phyloP scores from a whole-genome alignment of 1,140 invertebrate genomes.

The Ganaspis sp. region DNA sequence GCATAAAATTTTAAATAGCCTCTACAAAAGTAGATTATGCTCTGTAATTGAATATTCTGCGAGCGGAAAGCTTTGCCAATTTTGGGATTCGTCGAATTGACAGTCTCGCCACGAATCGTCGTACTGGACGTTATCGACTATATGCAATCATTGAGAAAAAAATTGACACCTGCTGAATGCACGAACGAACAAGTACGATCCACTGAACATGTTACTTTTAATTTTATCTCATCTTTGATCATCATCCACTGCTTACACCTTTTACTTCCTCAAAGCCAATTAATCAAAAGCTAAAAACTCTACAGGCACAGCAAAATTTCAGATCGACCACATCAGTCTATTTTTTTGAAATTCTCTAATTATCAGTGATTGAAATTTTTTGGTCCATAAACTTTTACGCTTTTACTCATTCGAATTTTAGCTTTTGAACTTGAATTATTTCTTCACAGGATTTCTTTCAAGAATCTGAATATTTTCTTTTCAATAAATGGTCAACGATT shows the following conservation, averaged over 20 bases:
- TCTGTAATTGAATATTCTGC: constrained; percentile 42
- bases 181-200: constrained; percentile 8
- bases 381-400: too few relatives aligned
- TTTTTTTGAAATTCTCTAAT: too few relatives aligned
- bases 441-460: too few relatives aligned
- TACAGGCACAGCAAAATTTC: background rate
- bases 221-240: constrained; percentile 19
- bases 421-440: too few relatives aligned
- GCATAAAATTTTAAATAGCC: constrained; percentile 51
- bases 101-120: constrained; percentile 41
- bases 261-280: constrained; percentile 4
- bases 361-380: too few relatives aligned
- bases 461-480: too few relatives aligned
- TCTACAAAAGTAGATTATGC: constrained; percentile 43
- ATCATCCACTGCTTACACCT: background rate
- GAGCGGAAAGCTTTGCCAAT: constrained; percentile 50
- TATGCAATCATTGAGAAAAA: constrained; percentile 19
- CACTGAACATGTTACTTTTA: constrained; percentile 19
- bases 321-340: background rate
- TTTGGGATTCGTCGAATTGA: constrained; percentile 45
- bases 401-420: too few relatives aligned
- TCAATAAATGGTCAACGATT: too few relatives aligned
- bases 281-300: background rate
- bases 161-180: constrained; percentile 23
- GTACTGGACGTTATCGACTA: constrained; percentile 26